phyloP scores from a whole-genome alignment of 2,888 invertebrate species.

The Tuberolachnus salignus region DNA sequence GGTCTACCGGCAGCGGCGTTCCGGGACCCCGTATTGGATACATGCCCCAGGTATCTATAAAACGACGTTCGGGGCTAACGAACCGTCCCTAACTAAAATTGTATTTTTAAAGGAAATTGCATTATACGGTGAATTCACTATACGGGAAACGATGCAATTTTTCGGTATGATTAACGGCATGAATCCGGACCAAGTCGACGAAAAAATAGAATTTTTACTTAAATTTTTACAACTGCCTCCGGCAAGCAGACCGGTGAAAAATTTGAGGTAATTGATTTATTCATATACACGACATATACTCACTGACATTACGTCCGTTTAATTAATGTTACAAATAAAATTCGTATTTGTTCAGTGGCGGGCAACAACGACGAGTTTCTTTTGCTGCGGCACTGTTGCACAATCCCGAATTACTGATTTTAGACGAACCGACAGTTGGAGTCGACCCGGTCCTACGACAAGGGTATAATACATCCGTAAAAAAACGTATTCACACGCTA shows the following conservation, averaged over 20 bases:
- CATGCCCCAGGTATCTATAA: conserved; percentile 79
- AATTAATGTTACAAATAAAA: conserved; percentile 33
- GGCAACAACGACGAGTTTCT: conserved; percentile 87
- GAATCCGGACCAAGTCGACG: conserved; percentile 71
- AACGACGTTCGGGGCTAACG: neutral
- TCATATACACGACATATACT: neutral
- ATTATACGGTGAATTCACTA: conserved; percentile 78
- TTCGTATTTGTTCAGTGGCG: conserved; percentile 71
- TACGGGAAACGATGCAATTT: conserved; percentile 80
- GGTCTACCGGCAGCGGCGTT: conserved; percentile 80
- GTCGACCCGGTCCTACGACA: conserved; percentile 87
- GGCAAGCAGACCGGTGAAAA: conserved; percentile 72
- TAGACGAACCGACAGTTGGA: conserved; percentile 93
- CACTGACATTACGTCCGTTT: neutral
- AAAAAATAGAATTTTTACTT: conserved; percentile 75
- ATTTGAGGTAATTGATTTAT: conserved; percentile 63
- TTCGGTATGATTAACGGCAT: conserved; percentile 85
- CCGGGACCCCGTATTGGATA: conserved; percentile 90
- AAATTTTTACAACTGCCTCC: conserved; percentile 69
- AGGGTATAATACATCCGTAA: conserved; percentile 64
- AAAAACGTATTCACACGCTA: neutral
- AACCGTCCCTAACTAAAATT: neutral
- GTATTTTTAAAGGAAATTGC: conserved; percentile 71
- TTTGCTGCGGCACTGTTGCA: conserved; percentile 87
- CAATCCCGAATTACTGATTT: conserved; percentile 85